Evolutionary conservation across 2,113 vertebrate genomes (phyloP).

Genomic region (Zosterops lateralis): DNA sequence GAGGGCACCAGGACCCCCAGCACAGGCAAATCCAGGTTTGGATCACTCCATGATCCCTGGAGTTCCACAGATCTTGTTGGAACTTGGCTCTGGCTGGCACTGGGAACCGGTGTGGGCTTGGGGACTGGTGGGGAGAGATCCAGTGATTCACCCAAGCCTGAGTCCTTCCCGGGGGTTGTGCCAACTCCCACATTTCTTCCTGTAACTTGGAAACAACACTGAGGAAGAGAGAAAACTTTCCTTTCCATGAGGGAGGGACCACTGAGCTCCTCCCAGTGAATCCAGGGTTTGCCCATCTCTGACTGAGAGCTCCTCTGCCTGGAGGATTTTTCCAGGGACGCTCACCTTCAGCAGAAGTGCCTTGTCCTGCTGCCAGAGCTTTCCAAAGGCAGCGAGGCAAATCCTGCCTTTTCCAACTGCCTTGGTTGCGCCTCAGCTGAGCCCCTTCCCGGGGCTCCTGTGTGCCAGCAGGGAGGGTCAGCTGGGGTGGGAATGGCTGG

Average conservation of each 20-base stretch:
- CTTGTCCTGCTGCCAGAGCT: neutral
- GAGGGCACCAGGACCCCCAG: neutral
- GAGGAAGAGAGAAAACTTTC: neutral
- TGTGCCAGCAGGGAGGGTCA: fast-evolving
- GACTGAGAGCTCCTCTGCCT: neutral
- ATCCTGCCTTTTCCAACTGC: neutral
- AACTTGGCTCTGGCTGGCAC: neutral
- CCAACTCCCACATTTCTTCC: neutral
- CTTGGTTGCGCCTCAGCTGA: fast-evolving
- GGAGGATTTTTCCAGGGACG: neutral
- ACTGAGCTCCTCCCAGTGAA: neutral
- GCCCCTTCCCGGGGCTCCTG: fast-evolving
- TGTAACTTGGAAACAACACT: neutral
- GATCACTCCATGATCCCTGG: fast-evolving
- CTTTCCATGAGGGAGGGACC: neutral
- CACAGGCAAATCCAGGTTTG: neutral
- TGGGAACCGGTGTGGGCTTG: neutral
- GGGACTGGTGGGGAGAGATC: neutral
- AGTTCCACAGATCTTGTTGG: neutral
- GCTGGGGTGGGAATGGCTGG: neutral
- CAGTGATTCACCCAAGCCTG: neutral
- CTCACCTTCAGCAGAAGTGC: neutral
- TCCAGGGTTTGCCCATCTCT: neutral
- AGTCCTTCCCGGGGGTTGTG: neutral
- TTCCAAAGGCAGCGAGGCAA: neutral